Conservation (phyloP, 1,140 invertebrate species). For the Bombus waltoni region DNA sequence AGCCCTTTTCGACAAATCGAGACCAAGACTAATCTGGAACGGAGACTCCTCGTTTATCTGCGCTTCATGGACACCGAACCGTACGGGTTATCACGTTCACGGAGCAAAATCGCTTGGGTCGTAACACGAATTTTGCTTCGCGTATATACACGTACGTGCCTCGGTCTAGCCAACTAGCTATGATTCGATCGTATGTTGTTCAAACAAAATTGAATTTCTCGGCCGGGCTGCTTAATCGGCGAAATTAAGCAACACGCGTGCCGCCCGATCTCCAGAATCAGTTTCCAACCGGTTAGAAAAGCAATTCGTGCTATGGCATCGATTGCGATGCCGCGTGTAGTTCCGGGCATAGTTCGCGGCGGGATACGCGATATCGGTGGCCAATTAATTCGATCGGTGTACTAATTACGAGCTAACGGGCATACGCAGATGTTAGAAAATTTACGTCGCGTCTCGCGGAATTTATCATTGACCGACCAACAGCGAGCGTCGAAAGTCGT, state of each 20-base stretch:
- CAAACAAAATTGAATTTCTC: slow-evolving; percentile 31
- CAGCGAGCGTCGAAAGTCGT: too few species aligned
- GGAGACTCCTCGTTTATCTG: slow-evolving; percentile 40
- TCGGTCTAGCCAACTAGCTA: not conserved
- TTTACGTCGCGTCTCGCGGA: slow-evolving; percentile 16
- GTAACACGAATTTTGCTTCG: not conserved
- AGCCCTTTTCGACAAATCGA: slow-evolving; percentile 11
- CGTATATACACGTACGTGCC: not conserved
- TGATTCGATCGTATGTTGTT: not conserved
- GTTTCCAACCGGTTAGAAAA: slow-evolving; percentile 5
- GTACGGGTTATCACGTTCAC: slow-evolving; percentile 19
- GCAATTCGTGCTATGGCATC: slow-evolving; percentile 30
- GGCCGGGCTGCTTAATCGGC: not conserved
- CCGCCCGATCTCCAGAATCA: not conserved
- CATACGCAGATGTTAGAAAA: slow-evolving; percentile 11
- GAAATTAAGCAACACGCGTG: not conserved
- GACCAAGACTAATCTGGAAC: slow-evolving; percentile 30
- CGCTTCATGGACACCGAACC: slow-evolving; percentile 20
- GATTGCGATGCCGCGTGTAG: slow-evolving; percentile 13
- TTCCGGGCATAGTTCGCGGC: not conserved
- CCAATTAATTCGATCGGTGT: slow-evolving; percentile 29
- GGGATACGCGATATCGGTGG: not conserved
- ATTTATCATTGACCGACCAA: not conserved
- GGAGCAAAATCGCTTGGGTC: not conserved
- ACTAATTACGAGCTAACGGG: slow-evolving; percentile 21